Percentiles rank a stretch among this genome's conserved stretches.
phyloP scores from a whole-genome alignment of 2,888 invertebrate species.

The Lapara coniferarum region DNA sequence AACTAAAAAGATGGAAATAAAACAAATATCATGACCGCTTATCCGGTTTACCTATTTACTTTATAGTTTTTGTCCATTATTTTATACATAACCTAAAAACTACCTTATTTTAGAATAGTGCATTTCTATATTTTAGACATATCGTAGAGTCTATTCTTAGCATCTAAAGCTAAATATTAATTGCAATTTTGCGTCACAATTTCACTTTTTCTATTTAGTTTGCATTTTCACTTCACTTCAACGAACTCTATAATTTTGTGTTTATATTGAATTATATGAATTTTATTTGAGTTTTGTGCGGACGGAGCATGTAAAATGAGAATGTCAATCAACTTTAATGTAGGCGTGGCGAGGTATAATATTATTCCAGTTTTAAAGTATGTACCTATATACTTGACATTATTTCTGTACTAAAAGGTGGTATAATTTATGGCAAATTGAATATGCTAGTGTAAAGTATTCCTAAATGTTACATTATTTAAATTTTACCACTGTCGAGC shows the following conservation, averaged over 20 bases:
- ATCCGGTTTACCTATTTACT: too few species aligned
- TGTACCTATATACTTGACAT: not conserved
- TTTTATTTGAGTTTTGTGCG: not conserved
- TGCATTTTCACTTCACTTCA: slow-evolving; percentile 13
- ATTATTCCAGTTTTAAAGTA: slow-evolving; percentile 2
- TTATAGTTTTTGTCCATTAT: too few species aligned
- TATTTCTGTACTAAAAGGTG: slow-evolving; percentile 6
- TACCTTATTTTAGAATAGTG: too few species aligned
- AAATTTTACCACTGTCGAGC: not conserved
- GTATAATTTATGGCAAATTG: not conserved
- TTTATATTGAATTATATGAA: slow-evolving; percentile 2
- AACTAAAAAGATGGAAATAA: too few species aligned
- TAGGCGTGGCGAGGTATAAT: not conserved
- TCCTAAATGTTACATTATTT: not conserved
- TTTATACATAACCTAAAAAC: too few species aligned
- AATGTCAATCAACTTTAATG: too few species aligned
- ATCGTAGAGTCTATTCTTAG: too few species aligned
- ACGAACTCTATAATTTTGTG: not conserved
- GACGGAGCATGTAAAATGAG: not conserved
- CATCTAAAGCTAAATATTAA: too few species aligned
- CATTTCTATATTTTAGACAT: too few species aligned
- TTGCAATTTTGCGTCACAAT: not conserved
- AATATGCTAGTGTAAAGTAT: not conserved
- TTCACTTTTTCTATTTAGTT: slow-evolving; percentile 6
- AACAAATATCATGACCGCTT: too few species aligned